Conservation (phyloP, 2,797 vertebrate species). For the Mastacembelus armatus region DNA sequence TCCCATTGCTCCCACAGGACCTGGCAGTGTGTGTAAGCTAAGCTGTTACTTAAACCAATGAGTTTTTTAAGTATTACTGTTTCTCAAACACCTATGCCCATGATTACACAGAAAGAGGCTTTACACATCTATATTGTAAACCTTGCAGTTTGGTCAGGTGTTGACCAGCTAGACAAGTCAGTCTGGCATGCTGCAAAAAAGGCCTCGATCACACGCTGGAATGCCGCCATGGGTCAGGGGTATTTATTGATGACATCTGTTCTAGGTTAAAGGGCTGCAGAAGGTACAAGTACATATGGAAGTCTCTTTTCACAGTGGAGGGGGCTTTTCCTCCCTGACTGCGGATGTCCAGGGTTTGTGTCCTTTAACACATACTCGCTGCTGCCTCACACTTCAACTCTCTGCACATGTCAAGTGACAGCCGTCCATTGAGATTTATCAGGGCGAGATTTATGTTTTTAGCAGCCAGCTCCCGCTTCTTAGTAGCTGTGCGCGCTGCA, state of each 20-base stretch:
- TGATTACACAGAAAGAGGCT: conserved; percentile 77
- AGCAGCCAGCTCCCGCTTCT: conserved; percentile 78
- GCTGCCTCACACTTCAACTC: conserved; percentile 64
- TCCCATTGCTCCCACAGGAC: conserved; percentile 84
- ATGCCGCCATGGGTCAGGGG: conserved; percentile 86
- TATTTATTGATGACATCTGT: conserved; percentile 95
- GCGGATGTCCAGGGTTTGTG: conserved; percentile 82
- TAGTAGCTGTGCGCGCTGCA: conserved; percentile 78
- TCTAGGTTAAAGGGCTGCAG: conserved; percentile 88
- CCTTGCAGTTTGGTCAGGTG: conserved; percentile 94
- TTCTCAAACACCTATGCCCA: conserved; percentile 77
- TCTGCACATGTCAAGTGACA: conserved; percentile 81
- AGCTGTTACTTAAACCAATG: conserved; percentile 87
- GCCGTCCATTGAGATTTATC: conserved; percentile 87
- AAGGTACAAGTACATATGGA: conserved; percentile 89
- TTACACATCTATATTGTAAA: conserved; percentile 83
- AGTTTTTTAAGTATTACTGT: conserved; percentile 90
- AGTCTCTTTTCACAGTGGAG: conserved; percentile 89
- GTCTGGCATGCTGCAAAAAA: conserved; percentile 49
- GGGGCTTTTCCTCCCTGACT: conserved; percentile 83
- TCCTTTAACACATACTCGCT: conserved; percentile 54
- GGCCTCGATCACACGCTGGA: conserved; percentile 80
- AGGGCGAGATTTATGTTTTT: conserved; percentile 86
- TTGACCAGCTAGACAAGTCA: conserved; percentile 78
- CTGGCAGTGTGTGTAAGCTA: conserved; percentile 80